Base-by-base conservation (phyloP, 2,797 vertebrate species). In the Lates japonicus region DNA sequence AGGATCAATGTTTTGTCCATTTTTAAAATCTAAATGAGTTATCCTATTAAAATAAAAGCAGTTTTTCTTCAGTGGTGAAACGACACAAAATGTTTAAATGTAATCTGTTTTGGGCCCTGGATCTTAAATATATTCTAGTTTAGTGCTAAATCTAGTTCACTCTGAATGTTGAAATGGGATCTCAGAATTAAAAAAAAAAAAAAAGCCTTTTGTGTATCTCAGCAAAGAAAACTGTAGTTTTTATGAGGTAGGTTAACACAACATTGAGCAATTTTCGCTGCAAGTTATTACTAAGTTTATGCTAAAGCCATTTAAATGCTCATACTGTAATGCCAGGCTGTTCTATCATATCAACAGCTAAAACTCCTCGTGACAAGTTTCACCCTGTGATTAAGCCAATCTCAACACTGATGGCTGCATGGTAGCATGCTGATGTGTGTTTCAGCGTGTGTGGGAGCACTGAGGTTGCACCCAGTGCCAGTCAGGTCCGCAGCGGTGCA, bases 221-320 rank as follows among this genome's bases (percentile, higher is more conserved):
- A 66, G 87, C 67, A 76, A 51, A 39, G 65, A 79, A 20, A 63
- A 62, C 60, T 48, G n/a, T 22, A 25, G 25, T 71, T 83, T 82
- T 80, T 54, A 82, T 55, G 62, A 74, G 61, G 42, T 35, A 33
- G 14, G 62, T 61, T 66, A 16, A 19, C 58, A 33, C n/a, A 73
- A 84, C 70, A 52, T 70, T 74, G 54, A 69, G 48, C 60, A 46
- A 76, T 44, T 7, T 86, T 74, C 79, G 54, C 35, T 85, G 33
- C 37, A 65, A 48, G 64, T 70, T 66, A 52, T 69, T 64, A 35
- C n/a, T 20, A 20, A 19, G 41, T 70, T 67, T 78, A 31, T 44
- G n/a, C n/a, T n/a, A n/a, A 71, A 71, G 29, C 59, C 79, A 57
- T 74, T 79, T 63, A 61, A 82, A 69, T 48, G 78, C 60, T 64